Evolutionary conservation across 1,140 invertebrate genomes (phyloP).

Genomic region (Globodera rostochiensis): DNA sequence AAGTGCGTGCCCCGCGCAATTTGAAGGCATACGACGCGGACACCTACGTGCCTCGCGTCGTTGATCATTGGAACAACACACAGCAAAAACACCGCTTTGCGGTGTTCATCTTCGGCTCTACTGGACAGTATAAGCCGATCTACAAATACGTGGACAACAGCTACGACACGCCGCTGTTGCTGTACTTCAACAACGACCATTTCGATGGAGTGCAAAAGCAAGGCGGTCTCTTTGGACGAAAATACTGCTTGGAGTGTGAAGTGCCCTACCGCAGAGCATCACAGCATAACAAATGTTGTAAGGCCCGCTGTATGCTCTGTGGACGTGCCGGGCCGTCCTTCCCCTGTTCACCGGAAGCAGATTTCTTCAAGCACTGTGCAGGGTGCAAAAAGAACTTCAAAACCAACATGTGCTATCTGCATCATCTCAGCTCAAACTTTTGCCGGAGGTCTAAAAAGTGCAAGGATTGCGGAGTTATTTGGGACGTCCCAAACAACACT

Average conservation of each 20-base stretch:
- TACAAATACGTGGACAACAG: not conserved
- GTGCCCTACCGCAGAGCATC: not conserved
- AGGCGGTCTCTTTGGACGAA: not conserved
- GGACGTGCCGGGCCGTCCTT: not conserved
- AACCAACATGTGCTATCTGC: not conserved
- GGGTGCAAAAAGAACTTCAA: not conserved
- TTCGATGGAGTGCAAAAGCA: conserved; percentile 12
- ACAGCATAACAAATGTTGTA: not conserved
- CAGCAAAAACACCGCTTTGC: not conserved
- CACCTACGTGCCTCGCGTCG: not conserved
- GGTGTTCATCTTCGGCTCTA: not conserved
- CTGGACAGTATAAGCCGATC: not conserved
- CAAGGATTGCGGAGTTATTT: not conserved
- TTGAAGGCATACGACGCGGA: not conserved
- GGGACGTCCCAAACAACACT: too few species aligned
- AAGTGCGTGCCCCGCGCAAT: too few species aligned
- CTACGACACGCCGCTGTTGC: not conserved
- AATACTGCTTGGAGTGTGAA: not conserved
- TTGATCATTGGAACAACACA: not conserved
- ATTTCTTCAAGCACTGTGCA: not conserved
- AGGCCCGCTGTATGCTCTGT: not conserved
- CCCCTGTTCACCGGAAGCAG: too few species aligned
- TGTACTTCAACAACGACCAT: not conserved
- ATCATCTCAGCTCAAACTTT: not conserved
- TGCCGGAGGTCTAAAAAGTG: not conserved